phyloP scores from a whole-genome alignment of 2,113 vertebrate genomes.

The Hemicordylus capensis region DNA sequence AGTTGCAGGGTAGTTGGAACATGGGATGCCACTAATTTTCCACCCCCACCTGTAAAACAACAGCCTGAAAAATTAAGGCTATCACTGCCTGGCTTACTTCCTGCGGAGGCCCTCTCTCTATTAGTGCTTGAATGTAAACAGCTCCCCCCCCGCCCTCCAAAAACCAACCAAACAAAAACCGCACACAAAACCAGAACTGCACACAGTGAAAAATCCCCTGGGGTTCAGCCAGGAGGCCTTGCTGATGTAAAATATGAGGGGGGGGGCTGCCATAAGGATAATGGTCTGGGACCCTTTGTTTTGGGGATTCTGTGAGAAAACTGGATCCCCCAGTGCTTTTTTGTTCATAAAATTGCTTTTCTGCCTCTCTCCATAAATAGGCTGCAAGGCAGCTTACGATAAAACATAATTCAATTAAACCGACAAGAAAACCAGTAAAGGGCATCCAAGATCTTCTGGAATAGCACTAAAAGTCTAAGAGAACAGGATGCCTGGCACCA shows the following conservation, averaged over 20 bases:
- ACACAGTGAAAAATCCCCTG: conserved; percentile 33
- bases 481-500: too few species aligned
- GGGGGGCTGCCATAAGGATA: neutral
- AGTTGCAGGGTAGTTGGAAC: too few species aligned
- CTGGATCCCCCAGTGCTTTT: neutral
- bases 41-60: too few species aligned
- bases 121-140: conserved; percentile 11
- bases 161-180: too few species aligned
- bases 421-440: too few species aligned
- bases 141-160: conserved; percentile 10
- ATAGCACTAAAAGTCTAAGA: too few species aligned
- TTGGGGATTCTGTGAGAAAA: neutral
- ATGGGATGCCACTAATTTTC: too few species aligned
- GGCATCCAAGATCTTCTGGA: too few species aligned
- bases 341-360: too few species aligned
- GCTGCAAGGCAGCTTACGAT: too few species aligned
- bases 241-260: fast-evolving
- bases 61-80: conserved; percentile 67
- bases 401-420: too few species aligned
- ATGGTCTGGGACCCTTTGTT: neutral
- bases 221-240: conserved; percentile 30
- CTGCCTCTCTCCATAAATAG: too few species aligned
- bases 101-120: conserved; percentile 10
- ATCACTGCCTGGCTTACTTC: conserved; percentile 25
- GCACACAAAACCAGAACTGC: neutral